A percentile compares a stretch with the other conserved stretches of the same genome.
phyloP scores from a whole-genome alignment of 1,140 invertebrate genomes.

The Ruditapes philippinarum region DNA sequence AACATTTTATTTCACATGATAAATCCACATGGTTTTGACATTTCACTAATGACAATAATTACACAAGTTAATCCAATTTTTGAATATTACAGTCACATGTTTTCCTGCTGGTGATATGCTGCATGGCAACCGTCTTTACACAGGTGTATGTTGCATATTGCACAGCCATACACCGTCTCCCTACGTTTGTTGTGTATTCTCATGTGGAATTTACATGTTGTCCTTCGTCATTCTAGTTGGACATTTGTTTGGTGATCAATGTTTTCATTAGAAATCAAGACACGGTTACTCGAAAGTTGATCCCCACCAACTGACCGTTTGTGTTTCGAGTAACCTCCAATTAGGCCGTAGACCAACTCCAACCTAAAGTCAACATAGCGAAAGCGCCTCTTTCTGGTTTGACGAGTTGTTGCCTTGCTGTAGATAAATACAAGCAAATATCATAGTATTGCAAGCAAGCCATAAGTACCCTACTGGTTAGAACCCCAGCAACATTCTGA shows the following conservation, averaged over 20 bases:
- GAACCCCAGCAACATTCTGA: too few species aligned
- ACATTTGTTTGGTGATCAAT: not conserved
- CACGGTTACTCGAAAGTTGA: not conserved
- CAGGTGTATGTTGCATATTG: not conserved
- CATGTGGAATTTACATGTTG: not conserved
- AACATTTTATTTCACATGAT: not conserved
- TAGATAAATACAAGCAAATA: too few species aligned
- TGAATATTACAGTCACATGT: too few species aligned
- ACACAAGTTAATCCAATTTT: too few species aligned
- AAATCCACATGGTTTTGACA: too few species aligned
- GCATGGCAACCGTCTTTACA: conserved; percentile 15
- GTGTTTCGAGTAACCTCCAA: not conserved
- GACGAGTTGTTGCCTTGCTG: not conserved
- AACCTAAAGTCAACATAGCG: not conserved
- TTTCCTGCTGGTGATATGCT: too few species aligned
- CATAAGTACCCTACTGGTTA: too few species aligned
- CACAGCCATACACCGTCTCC: not conserved
- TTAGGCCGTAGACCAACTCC: not conserved
- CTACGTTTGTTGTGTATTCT: too few species aligned
- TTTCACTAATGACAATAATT: not conserved
- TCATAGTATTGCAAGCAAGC: too few species aligned
- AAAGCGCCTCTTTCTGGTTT: not conserved
- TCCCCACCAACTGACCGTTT: not conserved
- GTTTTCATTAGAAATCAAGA: not conserved
- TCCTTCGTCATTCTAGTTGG: not conserved